phyloP scores from a whole-genome alignment of 2,113 vertebrate genomes.

The Microtus montanus region DNA sequence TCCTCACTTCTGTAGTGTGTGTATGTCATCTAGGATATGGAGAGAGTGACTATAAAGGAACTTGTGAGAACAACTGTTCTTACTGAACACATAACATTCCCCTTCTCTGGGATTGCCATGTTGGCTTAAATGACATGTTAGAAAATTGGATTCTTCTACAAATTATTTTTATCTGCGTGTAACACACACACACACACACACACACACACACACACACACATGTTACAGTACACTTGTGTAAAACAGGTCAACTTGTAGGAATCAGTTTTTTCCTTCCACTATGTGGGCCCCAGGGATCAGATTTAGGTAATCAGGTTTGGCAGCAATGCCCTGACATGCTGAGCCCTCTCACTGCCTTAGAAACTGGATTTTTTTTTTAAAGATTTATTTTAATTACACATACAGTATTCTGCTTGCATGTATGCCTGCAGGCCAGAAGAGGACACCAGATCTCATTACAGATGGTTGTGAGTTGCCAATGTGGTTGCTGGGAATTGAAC shows the following conservation, averaged over 20 bases:
- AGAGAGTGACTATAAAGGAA: not conserved
- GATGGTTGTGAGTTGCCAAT: too few relatives aligned
- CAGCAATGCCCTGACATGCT: not conserved
- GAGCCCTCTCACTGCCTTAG: too few relatives aligned
- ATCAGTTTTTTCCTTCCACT: not conserved
- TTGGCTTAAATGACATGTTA: conserved; percentile 12
- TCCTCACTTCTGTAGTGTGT: not conserved
- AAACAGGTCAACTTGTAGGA: not conserved
- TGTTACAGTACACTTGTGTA: not conserved
- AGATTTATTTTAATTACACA: too few relatives aligned
- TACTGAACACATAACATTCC: not conserved
- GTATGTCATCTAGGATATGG: not conserved
- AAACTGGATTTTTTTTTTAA: not conserved
- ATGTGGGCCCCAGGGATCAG: not conserved
- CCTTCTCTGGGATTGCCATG: conserved; percentile 1
- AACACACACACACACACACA: not conserved
- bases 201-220: too few relatives aligned
- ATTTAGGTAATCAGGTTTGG: not conserved
- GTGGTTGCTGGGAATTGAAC: too few relatives aligned
- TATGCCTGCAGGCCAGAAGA: too few relatives aligned
- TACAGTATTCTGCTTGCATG: too few relatives aligned
- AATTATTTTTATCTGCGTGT: not conserved
- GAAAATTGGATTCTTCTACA: not conserved
- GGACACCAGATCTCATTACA: too few relatives aligned
- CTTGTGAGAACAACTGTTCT: not conserved